Conservation (phyloP, 2,113 vertebrate species). For the Erinaceus europaeus region DNA sequence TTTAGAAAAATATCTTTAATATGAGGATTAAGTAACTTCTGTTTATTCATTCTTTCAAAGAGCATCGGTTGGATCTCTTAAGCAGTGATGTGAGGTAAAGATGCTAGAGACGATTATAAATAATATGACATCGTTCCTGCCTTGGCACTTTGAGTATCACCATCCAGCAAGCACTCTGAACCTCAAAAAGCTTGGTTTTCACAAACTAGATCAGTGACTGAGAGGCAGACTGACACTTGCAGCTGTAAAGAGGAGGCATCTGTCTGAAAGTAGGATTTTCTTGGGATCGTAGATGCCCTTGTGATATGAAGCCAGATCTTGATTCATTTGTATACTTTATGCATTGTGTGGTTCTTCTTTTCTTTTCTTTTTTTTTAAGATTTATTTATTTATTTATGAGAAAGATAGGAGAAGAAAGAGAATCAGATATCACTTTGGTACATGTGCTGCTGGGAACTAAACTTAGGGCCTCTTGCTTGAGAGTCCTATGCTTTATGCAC, state of each 20-base stretch:
- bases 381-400: too few species aligned
- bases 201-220: too few species aligned
- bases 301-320: background rate
- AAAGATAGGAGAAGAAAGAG: too few species aligned
- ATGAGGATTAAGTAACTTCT: background rate
- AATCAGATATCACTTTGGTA: too few species aligned
- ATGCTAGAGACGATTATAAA: background rate
- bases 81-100: background rate
- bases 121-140: background rate
- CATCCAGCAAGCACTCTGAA: too few species aligned
- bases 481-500: background rate
- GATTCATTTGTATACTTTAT: background rate
- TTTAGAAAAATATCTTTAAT: background rate
- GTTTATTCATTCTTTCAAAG: background rate
- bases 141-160: background rate
- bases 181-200: too few species aligned
- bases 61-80: background rate
- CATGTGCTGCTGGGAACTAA: too few species aligned
- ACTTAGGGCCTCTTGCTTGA: too few species aligned
- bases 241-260: background rate
- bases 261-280: background rate
- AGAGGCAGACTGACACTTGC: background rate
- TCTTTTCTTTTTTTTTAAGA: too few species aligned
- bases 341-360: background rate
- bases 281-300: background rate